Evolutionary conservation across 2,888 invertebrate genomes (phyloP), one percentile per base, ranked within the genome.

Genomic region (Rhagophthalmus giganteus): DNA sequence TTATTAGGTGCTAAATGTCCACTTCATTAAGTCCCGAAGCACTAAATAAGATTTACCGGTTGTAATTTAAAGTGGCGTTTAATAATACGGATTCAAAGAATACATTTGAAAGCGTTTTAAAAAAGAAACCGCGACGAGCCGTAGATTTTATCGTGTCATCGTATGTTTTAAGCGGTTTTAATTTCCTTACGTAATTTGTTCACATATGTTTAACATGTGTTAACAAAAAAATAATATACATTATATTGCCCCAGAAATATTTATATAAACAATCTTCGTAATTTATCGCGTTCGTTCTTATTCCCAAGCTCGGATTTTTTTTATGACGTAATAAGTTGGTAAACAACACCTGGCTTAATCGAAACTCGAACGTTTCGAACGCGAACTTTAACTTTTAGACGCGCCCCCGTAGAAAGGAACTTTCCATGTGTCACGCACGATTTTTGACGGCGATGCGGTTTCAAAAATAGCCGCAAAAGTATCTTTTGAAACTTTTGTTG

Each of bases 1-100:
- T n/a, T n/a, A n/a, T n/a, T n/a, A n/a, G n/a, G n/a, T n/a, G n/a
- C 34, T 34, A 9, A 32, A 34, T 45, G 51, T 45, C 27, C 38
- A 45, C 39, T 45, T 51, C 44, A 44, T n/a, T n/a, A n/a, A 42
- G 40, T 31, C 38, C 33, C 20, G 15, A 27, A 16, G 44, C 39
- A 33, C 13, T 51, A 44, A 51, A 44, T 44, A 44, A 45, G 51
- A 51, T 51, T 51, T 51, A 51, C 20, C 32, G 51, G 28, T 34
- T 51, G 38, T 45, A 51, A 51, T 32, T 40, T 39, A 44, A 51
- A 51, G 44, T 11, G 26, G 39, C 51, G 38, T 45, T 51, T 51
- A 51, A 51, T 40, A 33, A 34, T 45, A 51, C 45, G 51, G 44
- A 45, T 51, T 51, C 51, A 45, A 44, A 51, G 51, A 51, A 51